These are phyloP conservation scores for Halictus rubicundus DNA, from an alignment of 1,140 invertebrate genomes.

Conservation along the genomic window DNA sequence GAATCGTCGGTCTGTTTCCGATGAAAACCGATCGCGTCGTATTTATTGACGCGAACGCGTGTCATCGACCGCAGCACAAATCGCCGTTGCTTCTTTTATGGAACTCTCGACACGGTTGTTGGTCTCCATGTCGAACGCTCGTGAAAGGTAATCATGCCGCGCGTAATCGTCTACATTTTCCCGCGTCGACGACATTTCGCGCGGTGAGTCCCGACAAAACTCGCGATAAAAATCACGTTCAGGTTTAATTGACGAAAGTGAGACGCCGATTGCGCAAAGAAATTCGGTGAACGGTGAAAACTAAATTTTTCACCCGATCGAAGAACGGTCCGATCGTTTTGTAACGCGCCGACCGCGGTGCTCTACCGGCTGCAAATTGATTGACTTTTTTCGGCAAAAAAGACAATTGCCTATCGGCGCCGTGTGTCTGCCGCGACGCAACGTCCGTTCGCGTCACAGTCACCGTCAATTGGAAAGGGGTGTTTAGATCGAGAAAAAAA, in stretches of 20 bases:
- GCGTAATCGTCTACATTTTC: neutral
- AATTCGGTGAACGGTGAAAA: slow-evolving; percentile 39
- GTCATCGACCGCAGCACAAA: slow-evolving; percentile 4
- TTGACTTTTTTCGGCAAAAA: slow-evolving; percentile 23
- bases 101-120: slow-evolving; percentile 20
- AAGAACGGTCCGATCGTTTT: neutral
- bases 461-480: neutral
- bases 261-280: slow-evolving; percentile 25
- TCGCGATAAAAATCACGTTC: neutral
- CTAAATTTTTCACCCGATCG: slow-evolving; percentile 2
- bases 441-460: neutral
- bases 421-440: neutral
- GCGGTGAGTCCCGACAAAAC: neutral
- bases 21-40: neutral
- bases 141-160: too few relatives aligned
- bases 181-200: neutral
- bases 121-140: neutral
- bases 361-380: slow-evolving; percentile 36
- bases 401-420: neutral
- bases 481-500: neutral
- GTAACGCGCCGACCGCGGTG: slow-evolving; percentile 5
- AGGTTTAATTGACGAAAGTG: slow-evolving; percentile 23
- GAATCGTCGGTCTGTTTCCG: neutral
- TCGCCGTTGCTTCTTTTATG: neutral
- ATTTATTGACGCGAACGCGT: neutral